Evolutionary conservation across 2,888 invertebrate species (phyloP), one percentile per base, ranked within the genome.

Genomic region (Eurytoma adleriae): DNA sequence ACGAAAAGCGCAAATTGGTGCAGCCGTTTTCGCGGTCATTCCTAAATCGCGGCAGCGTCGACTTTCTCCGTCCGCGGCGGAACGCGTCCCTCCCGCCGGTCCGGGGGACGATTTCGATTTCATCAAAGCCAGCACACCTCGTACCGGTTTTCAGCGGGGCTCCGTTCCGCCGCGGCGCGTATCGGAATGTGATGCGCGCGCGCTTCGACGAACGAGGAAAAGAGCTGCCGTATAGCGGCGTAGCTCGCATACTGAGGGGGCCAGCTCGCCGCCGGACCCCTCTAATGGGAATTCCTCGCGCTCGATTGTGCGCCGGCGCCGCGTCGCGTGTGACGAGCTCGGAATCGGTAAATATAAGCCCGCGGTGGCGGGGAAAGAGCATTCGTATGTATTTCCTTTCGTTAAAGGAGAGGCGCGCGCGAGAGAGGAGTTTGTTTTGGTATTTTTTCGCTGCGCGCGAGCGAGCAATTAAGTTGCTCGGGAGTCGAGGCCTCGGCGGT

Each of bases 201-300:
- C 14, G 59, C 57, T 70, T 69, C 57, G 67, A 59, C 67, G 67
- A 67, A 56, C 61, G 79, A 70, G 74, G 79, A 78, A 74, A 64
- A 79, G 64, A 75, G 62, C 14, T 20, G 30, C 69, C 18, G 68
- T 50, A 3, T 24, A 40, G 64, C 70, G 52, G 69, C 66, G 48
- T 61, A 56, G n/a, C 18, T 69, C 68, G 79, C 69, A 74, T 79
- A 74, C 69, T 68, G 68, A 73, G 12, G 56, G 27, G 18, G 52
- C 54, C 10, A n/a, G 62, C 40, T 13, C 24, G 69, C 14, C 30
- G 56, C 12, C 24, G 16, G 68, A n/a, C 24, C 24, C 70, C 57
- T 59, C 76, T 80, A 80, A 80, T 80, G 80, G 77, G 72, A 80
- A 80, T 77, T 77, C 72, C 40, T 40, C 40, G 40, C 40, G 40